Evolutionary conservation across 2,888 invertebrate genomes (phyloP), one percentile per base, ranked within the genome.

Genomic region (Pycnomerus fuliginosus): DNA sequence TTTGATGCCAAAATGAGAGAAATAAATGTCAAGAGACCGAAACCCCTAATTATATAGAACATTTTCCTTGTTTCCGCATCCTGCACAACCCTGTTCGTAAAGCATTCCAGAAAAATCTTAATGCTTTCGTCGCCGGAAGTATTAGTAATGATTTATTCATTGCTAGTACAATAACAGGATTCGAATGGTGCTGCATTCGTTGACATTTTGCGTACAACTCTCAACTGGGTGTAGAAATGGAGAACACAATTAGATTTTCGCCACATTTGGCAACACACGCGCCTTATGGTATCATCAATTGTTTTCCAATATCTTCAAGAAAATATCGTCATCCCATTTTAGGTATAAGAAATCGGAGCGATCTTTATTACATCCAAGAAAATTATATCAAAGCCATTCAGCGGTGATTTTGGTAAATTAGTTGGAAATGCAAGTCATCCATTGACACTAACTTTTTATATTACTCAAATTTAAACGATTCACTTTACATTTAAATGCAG

Each of bases 401-500:
- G n/a, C n/a, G n/a, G n/a, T n/a, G n/a, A n/a, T n/a, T n/a, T n/a
- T n/a, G n/a, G n/a, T 59, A 61, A 58, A 60, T 58, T 56, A 60
- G 54, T 52, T 51, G 45, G 52, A 53, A 59, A 54, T 54, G 53
- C 53, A 56, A 57, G 57, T 56, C 60, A 42, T 54, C 54, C 56
- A 58, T 56, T 54, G 58, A 58, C 53, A 54, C 56, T 52, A 42
- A 46, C 55, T 57, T 64, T 66, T 67, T 65, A 65, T 67, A 65
- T 65, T 60, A 61, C 60, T 58, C 60, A 65, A 64, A 67, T 66
- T 66, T 63, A 64, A 68, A 66, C 64, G 63, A 62, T 63, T 64
- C 64, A 60, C 60, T 67, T 63, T 66, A 61, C 65, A 68, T 68
- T 68, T 64, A 67, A 67, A 68, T 69, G 63, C 64, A 58, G 58